These are phyloP conservation scores for Dysmachus trigonus DNA, from an alignment of 2,888 invertebrate genomes.

Conservation along the genomic window DNA sequence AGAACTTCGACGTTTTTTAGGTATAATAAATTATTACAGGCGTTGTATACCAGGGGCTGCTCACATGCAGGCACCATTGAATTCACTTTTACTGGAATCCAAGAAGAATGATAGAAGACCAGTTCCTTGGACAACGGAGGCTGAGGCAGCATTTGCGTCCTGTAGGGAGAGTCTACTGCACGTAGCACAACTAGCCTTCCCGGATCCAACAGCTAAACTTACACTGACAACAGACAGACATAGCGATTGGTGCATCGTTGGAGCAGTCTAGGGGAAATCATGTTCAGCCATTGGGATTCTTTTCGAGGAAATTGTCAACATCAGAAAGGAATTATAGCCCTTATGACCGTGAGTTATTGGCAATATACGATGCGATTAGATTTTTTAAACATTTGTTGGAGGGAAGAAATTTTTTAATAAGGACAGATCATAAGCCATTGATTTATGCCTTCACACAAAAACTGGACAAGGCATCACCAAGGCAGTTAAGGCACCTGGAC, in stretches of 20 bases:
- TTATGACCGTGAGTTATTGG: not conserved
- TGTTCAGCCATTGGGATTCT: not conserved
- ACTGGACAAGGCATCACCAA: too few species aligned
- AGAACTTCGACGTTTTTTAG: not conserved
- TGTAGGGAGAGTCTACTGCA: not conserved
- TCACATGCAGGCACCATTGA: not conserved
- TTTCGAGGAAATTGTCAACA: too few species aligned
- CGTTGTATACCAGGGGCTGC: not conserved
- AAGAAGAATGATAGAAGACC: constrained; percentile 5
- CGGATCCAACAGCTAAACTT: not conserved
- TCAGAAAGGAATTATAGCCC: not conserved
- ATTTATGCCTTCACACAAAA: not conserved
- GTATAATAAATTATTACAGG: not conserved
- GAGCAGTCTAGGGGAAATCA: not conserved
- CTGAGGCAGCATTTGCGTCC: not conserved
- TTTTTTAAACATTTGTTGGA: not conserved
- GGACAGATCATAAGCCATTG: not conserved
- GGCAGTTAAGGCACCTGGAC: not conserved
- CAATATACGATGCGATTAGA: not conserved
- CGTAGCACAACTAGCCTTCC: not conserved
- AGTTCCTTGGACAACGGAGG: not conserved
- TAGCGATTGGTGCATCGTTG: not conserved
- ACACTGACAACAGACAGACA: not conserved
- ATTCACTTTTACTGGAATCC: not conserved
- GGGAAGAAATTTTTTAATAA: not conserved